Evolutionary conservation across 2,113 vertebrate species (phyloP), one percentile per base, ranked within the genome.

Genomic region (Gnathonemus longibarbis): DNA sequence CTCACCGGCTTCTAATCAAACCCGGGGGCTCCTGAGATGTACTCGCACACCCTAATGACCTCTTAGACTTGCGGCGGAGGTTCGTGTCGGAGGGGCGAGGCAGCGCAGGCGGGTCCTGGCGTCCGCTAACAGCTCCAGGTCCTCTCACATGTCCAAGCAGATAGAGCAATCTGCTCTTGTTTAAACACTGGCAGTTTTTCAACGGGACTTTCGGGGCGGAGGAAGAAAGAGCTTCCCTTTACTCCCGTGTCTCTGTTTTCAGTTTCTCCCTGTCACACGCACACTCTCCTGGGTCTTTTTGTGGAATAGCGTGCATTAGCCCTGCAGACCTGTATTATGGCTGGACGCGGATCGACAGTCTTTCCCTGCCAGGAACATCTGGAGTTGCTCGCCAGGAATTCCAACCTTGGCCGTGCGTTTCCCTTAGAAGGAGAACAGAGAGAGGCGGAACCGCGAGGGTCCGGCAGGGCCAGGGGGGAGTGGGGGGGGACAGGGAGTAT

Each of bases 301-400:
- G 87, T 89, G 83, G 89, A 93, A 92, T 89, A 90, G 92, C 91
- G 90, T 91, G 87, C 91, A 89, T n/a, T 27, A 91, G 91, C 88
- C 31, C 91, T 91, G 89, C 90, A 91, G 21, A 90, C 86, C 91
- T 90, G 91, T 90, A 91, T 91, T 74, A 89, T 89, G 93, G 93
- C 94, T 96, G 95, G 96, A 95, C 94, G 94, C 91, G 91, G 94
- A 95, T 95, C 95, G 93, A 93, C 19, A 42, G 83, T 93, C 91
- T 91, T 92, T 93, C 39, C 70, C 94, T 96, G 96, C 96, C 96
- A 97, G 93, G 95, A 96, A 93, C 96, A 95, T 95, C 95, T 95
- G 95, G 97, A 97, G 95, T 97, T 96, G 96, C 94, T 95, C 94
- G 96, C 96, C 97, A 96, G 96, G 96, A 97, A 98, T 97, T 80